Evolutionary conservation across 2,113 vertebrate genomes (phyloP).

Genomic region (Equus przewalskii): DNA sequence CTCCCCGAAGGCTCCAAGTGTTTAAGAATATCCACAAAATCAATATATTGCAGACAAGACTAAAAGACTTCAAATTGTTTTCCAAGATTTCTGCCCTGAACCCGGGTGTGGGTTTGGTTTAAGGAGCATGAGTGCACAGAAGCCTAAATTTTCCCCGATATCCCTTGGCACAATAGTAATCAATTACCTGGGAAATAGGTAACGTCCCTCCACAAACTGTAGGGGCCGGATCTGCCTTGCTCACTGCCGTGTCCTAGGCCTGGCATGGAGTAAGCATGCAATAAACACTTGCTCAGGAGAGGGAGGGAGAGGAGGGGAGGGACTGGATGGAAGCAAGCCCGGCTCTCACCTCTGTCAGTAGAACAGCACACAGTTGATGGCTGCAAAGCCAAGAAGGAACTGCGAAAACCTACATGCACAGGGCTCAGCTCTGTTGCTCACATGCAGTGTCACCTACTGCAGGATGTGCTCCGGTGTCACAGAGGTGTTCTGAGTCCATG

Average conservation of each 20-base stretch:
- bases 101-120: too few species aligned
- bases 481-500: background rate
- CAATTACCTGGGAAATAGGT: too few species aligned
- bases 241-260: background rate
- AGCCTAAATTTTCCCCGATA: background rate
- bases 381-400: background rate
- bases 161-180: background rate
- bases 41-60: background rate
- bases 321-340: too few species aligned
- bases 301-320: too few species aligned
- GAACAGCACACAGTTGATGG: background rate
- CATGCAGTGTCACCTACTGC: background rate
- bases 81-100: background rate
- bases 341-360: too few species aligned
- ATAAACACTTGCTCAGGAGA: too few species aligned
- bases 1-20: background rate
- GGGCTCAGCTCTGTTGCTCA: background rate
- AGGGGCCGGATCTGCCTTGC: background rate
- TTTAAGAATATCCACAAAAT: background rate
- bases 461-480: background rate
- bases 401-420: accelerated
- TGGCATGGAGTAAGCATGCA: background rate
- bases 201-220: accelerated
- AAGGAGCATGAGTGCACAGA: accelerated
- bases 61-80: background rate